A percentile compares a stretch with the other conserved stretches of the same genome.
These are phyloP conservation scores for Talpa occidentalis DNA, from an alignment of 2,113 vertebrate species.

Conservation along the genomic window DNA sequence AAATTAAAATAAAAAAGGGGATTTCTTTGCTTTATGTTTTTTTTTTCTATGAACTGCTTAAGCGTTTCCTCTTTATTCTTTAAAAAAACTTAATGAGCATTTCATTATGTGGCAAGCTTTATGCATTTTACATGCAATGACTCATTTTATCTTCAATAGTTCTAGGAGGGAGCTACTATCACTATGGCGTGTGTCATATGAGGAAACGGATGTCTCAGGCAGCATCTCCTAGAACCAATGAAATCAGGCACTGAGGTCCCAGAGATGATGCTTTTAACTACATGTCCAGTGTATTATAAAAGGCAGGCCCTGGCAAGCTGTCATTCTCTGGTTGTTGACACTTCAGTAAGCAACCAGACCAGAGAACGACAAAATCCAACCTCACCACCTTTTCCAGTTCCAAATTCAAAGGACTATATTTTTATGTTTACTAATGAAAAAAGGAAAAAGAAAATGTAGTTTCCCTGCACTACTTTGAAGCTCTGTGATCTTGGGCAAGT, in stretches of 20 bases:
- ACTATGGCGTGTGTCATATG: neutral
- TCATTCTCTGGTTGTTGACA: neutral
- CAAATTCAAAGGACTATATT: neutral
- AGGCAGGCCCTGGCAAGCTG: neutral
- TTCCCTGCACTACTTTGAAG: neutral
- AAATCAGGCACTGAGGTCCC: neutral
- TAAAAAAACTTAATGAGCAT: neutral
- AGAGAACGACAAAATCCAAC: neutral
- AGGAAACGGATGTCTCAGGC: conserved; percentile 14
- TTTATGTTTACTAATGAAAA: conserved; percentile 19
- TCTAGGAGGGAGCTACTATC: neutral
- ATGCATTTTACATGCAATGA: neutral
- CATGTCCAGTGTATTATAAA: neutral
- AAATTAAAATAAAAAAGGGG: too few relatives aligned
- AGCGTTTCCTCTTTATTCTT: conserved; percentile 71
- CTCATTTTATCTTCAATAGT: neutral
- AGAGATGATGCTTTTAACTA: neutral
- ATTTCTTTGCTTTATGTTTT: neutral
- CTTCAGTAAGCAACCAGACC: neutral
- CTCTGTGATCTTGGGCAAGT: neutral
- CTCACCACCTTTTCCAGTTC: neutral
- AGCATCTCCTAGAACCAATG: neutral
- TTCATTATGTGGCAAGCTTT: neutral
- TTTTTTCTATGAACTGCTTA: conserved; percentile 51
- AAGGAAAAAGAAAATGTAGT: neutral